Evolutionary conservation across 2,113 vertebrate species (phyloP).

Genomic region (Notothenia rossii): DNA sequence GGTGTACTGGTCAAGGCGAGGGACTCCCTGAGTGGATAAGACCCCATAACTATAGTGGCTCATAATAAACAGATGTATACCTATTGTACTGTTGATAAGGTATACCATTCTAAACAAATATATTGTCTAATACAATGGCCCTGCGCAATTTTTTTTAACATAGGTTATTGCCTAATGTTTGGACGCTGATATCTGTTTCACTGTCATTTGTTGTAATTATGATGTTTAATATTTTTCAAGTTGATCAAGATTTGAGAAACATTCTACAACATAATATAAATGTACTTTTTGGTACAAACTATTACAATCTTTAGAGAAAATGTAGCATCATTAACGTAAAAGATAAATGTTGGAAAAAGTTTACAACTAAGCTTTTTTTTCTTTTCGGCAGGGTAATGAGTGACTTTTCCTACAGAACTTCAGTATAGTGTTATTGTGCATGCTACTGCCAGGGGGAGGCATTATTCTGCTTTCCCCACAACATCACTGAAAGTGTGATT

Average conservation of each 20-base stretch:
- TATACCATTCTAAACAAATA: background rate
- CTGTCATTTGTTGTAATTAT: background rate
- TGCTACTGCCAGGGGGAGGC: background rate
- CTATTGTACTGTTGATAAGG: background rate
- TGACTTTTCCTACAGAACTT: background rate
- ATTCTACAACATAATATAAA: background rate
- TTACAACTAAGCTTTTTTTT: background rate
- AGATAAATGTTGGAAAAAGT: background rate
- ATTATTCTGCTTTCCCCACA: background rate
- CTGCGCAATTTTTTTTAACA: too few species aligned
- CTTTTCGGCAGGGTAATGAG: background rate
- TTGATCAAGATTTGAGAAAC: background rate
- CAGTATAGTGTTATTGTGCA: background rate
- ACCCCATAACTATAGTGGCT: too few species aligned
- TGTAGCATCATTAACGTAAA: background rate
- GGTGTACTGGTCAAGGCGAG: background rate
- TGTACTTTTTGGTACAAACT: background rate
- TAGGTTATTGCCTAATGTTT: too few species aligned
- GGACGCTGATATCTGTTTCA: background rate
- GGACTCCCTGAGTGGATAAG: background rate
- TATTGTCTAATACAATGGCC: background rate
- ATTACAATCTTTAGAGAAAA: background rate
- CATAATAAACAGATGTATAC: background rate
- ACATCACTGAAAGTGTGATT: slow-evolving; percentile 11
- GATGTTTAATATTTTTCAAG: background rate